Base-by-base conservation (phyloP, 2,888 invertebrate species). In the Pherbina coryleti region DNA sequence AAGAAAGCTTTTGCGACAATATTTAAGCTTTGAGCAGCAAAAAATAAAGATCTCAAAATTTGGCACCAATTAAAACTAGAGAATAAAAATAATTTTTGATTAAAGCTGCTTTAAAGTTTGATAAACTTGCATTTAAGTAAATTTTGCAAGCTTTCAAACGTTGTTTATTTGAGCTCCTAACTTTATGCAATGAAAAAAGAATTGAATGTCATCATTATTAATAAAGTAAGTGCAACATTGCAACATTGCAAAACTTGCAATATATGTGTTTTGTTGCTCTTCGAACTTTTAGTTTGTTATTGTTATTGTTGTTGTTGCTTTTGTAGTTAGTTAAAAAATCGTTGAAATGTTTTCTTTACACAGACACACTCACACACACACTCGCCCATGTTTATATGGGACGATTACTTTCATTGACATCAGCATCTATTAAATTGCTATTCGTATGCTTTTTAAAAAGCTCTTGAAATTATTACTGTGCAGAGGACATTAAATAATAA, bases 171-270 rank as follows among this genome's bases (percentile, higher is more conserved):
- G 55, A 8, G 55, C 67, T 37, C 67, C 37, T 49, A 19, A 11
- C 11, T 19, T 17, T 49, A 69, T 67, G 67, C 67, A 51, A 19
- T 69, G 51, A 17, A 69, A 51, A 69, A 17, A 69, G 28, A 69
- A 69, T 69, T 69, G 49, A 69, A 51, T 51, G 51, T 34, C 22
- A 49, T 69, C 49, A 51, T 28, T 69, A 25, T 28, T 51, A 25
- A 51, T 69, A 25, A 25, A 25, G 14, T 34, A 17, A 69, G 51
- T 51, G 69, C 51, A 69, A 69, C 25, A 37, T 14, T 60, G 60
- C 60, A 28, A 60, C 28, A 60, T 60, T 60, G 60, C 25, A 60
- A 3, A 25, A 60, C 60, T 60, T 60, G 60, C 9, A 17, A 17
- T 60, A 11, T 60, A 14, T 28, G 60, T 57, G 19, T 57, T 57